Conservation (phyloP, 2,797 vertebrate genomes). For the Parauchenoglanis ngamensis region DNA sequence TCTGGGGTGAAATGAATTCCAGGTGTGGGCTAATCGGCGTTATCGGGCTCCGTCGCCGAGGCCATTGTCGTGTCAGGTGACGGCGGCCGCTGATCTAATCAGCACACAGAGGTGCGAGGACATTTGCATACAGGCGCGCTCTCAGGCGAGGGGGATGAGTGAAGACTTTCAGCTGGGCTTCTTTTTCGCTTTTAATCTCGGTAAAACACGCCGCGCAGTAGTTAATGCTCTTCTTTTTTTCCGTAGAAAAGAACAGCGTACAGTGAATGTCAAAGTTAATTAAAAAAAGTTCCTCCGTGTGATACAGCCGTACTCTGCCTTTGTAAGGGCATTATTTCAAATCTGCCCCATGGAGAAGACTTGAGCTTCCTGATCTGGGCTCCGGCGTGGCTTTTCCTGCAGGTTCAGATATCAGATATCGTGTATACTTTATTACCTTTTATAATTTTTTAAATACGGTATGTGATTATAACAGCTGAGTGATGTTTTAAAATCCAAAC, state of each 20-base stretch:
- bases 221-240: background rate
- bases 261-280: background rate
- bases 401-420: no score
- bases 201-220: background rate
- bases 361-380: no score
- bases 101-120: constrained; percentile 63
- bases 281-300: background rate
- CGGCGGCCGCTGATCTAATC: constrained; percentile 59
- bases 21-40: constrained; percentile 52
- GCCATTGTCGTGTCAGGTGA: constrained; percentile 63
- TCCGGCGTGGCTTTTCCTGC: background rate
- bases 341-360: background rate
- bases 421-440: no score
- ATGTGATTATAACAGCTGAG: no score
- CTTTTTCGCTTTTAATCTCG: constrained; percentile 5
- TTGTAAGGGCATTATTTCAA: background rate
- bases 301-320: background rate
- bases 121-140: constrained; percentile 64
- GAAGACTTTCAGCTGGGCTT: constrained; percentile 33
- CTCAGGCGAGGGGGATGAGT: constrained; percentile 34
- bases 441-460: no score
- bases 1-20: constrained; percentile 55
- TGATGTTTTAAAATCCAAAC: no score
- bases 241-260: background rate
- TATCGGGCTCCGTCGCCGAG: constrained; percentile 53